Base-by-base conservation (phyloP, 2,888 invertebrate species). In the Cheilosia variabilis region DNA sequence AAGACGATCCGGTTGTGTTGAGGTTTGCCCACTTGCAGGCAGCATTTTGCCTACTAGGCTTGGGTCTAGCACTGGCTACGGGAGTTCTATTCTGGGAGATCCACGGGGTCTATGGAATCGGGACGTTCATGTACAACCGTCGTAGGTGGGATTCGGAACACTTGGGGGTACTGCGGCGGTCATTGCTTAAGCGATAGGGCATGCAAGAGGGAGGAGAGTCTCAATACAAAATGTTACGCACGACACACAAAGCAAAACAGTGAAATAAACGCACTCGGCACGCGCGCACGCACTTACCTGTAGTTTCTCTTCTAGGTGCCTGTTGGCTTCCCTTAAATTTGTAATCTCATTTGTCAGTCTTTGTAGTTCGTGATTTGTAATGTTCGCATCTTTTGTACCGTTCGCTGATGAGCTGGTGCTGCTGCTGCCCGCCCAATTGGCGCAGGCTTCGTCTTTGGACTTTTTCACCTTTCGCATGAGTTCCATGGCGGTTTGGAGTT, bases 221-320 rank as follows among this genome's bases (percentile, higher is more conserved):
- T 53, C 24, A 37, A 45, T 5, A 27, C 57, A 53, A 43, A 43
- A n/a, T 10, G 34, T 50, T 43, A 19, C n/a, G 41, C 37, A 43
- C 55, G 63, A 37, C 31, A 62, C 17, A 47, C 31, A 58, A 55
- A 52, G 55, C 69, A 66, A 57, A 57, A 19, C 57, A 58, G 34
- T 13, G 22, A 58, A 41, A 65, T 27, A 22, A 63, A 37, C 10
- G 7, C 17, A 41, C 24, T 31, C 22, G 7, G 24, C 19, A 60
- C 17, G 84, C 66, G 89, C 91, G 24, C 19, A 60, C 17, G 84
- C 66, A 89, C 91, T 91, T 90, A 95, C 95, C 93, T 94, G 94
- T 91, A 95, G 93, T 93, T 94, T 95, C 91, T 95, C 95, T 91
- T 95, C 95, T 92, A 95, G 94, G 91, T 93, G 93, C 93, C 93